Evolutionary conservation across 2,888 invertebrate species (phyloP), one percentile per base, ranked within the genome.

Genomic region (Campoplex nolae): DNA sequence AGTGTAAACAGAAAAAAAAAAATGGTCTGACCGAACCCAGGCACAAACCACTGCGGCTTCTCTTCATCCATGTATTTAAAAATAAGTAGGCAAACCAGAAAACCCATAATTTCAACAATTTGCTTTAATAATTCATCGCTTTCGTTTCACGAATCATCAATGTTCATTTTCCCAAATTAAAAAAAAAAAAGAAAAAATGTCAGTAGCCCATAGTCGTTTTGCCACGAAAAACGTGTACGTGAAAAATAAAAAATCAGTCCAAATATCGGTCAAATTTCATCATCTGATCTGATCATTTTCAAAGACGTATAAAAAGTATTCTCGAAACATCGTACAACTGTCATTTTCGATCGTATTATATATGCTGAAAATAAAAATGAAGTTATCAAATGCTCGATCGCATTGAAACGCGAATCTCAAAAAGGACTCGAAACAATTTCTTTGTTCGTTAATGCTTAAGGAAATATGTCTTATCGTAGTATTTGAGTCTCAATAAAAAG

Each of bases 1-100:
- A 58, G 74, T 38, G 68, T 75, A 70, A 73, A 79, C 65, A 79
- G 35, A 51, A 75, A 51, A 62, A 75, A 51, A 62, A 62, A 75
- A 45, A 42, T 23, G 35, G 83, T 51, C 86, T 71, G 83, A 79
- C 74, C 32, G 6, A 28, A 79, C 28, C 42, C n/a, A 3, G 51
- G 42, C 48, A 77, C n/a, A 16, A 75, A 76, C 71, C 48, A 73
- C 79, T 71, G 23, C 23, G 32, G 32, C 45, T 16, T n/a, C 35
- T n/a, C 32, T 28, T 65, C 32, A 13, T 28, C 6, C 28, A n/a
- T 45, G 42, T 35, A 28, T 54, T 68, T n/a, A 42, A 68, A n/a
- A 68, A n/a, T 23, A 54, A 73, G 62, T 32, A 32, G 16, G 16
- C 32, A 32, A 62, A 62, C 32, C 3, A 16, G 16, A 32, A 16